Percentiles rank a stretch among this genome's conserved stretches.
Conservation (phyloP, 2,113 vertebrate genomes). For the Aptenodytes forsteri region DNA sequence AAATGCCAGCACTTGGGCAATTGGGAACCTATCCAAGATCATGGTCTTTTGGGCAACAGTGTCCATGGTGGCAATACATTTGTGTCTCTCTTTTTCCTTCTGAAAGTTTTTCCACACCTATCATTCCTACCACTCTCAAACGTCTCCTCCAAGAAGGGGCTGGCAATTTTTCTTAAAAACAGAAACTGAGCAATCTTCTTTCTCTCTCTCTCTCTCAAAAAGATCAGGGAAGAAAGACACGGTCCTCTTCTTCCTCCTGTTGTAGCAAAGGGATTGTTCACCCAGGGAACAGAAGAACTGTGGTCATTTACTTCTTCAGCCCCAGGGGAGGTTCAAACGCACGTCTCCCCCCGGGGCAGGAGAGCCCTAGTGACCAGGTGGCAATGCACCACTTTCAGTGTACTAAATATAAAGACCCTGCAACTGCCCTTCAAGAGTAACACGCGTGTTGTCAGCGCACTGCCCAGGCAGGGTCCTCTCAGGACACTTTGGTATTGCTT, state of each 20-base stretch:
- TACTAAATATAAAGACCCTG: neutral
- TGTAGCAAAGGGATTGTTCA: neutral
- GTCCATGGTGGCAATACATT: neutral
- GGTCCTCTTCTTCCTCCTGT: neutral
- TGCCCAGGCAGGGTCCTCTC: neutral
- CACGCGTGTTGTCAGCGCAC: rapidly evolving
- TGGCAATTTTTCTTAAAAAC: neutral
- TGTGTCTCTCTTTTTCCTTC: neutral
- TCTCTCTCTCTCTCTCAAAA: neutral
- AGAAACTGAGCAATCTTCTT: neutral
- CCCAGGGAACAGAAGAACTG: neutral
- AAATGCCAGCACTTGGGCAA: neutral
- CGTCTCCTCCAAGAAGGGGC: neutral
- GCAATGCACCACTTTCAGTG: neutral
- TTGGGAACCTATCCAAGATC: neutral
- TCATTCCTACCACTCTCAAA: neutral
- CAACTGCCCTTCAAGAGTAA: neutral
- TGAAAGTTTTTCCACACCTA: neutral
- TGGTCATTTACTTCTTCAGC: neutral
- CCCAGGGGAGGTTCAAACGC: neutral
- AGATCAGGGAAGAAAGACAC: neutral
- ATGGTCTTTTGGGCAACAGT: neutral
- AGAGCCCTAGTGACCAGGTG: neutral
- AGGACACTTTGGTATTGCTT: neutral
- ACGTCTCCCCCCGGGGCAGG: neutral